Conservation (phyloP, 2,113 vertebrate species). For the Cyprinodon brontotheroides region DNA sequence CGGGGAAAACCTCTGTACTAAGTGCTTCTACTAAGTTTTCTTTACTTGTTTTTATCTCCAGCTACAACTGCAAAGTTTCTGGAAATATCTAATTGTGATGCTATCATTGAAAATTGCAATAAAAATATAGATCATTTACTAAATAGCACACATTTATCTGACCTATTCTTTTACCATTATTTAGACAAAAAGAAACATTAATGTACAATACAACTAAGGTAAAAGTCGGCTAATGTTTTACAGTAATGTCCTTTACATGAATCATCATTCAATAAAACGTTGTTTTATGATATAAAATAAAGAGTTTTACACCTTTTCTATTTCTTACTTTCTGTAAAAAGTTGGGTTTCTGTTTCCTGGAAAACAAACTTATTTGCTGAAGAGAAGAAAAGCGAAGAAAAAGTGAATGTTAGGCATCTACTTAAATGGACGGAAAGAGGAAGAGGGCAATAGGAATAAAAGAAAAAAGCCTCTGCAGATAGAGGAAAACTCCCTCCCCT, state of each 20-base stretch:
- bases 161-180: too few relatives aligned
- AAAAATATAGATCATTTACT: too few relatives aligned
- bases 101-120: too few relatives aligned
- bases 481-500: slow-evolving; percentile 18
- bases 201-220: too few relatives aligned
- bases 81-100: too few relatives aligned
- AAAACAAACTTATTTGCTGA: slow-evolving; percentile 36
- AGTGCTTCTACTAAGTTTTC: too few relatives aligned
- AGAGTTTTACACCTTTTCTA: slow-evolving; percentile 31
- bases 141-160: too few relatives aligned
- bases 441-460: slow-evolving; percentile 5
- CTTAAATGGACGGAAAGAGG: slow-evolving; percentile 7
- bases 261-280: too few relatives aligned
- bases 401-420: slow-evolving; percentile 9
- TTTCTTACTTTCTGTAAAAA: slow-evolving; percentile 25
- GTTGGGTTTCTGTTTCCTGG: slow-evolving; percentile 51
- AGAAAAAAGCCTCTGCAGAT: slow-evolving; percentile 31
- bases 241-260: background rate
- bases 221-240: background rate
- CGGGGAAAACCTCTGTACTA: too few relatives aligned
- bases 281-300: background rate
- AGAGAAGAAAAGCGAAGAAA: slow-evolving; percentile 1
- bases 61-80: too few relatives aligned
- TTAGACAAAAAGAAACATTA: too few relatives aligned
- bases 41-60: too few relatives aligned